These are phyloP conservation scores for Nephila pilipes DNA, from an alignment of 1,140 invertebrate species.

Conservation along the genomic window DNA sequence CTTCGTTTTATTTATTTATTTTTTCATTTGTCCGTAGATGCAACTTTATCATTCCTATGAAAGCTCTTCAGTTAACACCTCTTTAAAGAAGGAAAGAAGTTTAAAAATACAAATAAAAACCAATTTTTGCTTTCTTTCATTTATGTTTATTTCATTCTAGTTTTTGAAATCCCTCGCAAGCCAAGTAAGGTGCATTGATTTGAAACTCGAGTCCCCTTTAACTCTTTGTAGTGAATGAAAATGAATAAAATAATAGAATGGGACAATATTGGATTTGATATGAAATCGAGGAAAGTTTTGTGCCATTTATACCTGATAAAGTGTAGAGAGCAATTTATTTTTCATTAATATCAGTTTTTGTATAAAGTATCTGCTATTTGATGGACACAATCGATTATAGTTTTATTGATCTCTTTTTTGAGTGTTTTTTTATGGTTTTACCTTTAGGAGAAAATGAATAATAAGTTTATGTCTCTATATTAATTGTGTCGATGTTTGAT, in stretches of 20 bases:
- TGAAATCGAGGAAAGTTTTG: not conserved
- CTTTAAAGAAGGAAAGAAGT: not conserved
- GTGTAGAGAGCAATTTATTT: not conserved
- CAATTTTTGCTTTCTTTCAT: conserved; percentile 21
- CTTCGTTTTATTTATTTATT: not conserved
- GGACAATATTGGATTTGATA: not conserved
- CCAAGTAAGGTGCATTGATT: conserved; percentile 10
- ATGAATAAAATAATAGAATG: not conserved
- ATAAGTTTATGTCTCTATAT: too few relatives aligned
- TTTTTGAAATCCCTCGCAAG: not conserved
- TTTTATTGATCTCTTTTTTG: not conserved
- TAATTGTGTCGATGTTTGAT: too few relatives aligned
- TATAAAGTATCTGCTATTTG: not conserved
- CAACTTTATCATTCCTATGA: conserved; percentile 27
- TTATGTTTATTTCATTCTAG: conserved; percentile 47
- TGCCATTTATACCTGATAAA: not conserved
- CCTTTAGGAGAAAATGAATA: too few relatives aligned
- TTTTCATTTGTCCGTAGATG: not conserved
- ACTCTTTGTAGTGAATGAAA: not conserved
- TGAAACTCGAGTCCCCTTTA: not conserved
- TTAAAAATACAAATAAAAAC: conserved; percentile 45
- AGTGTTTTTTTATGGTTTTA: too few relatives aligned
- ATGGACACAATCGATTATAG: not conserved
- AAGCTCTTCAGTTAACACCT: conserved; percentile 56
- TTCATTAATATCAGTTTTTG: not conserved